Conservation (phyloP, 2,888 invertebrate genomes). For the Xanthia icteritia region DNA sequence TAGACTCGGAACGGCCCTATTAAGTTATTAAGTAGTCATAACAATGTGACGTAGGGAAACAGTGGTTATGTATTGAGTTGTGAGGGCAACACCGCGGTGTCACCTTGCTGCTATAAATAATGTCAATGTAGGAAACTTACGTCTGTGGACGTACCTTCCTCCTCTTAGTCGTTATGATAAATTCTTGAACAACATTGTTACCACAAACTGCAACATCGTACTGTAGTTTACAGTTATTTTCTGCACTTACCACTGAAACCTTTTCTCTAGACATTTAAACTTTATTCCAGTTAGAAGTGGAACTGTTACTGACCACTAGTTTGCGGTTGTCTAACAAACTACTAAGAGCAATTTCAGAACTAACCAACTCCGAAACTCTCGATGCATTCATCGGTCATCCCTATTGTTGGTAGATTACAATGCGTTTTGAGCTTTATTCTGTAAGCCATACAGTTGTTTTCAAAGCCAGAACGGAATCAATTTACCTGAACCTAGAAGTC, state of each 20-base stretch:
- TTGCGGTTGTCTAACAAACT: slow-evolving; percentile 13
- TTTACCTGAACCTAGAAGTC: neutral
- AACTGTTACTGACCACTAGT: slow-evolving; percentile 9
- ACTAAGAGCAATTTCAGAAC: slow-evolving; percentile 14
- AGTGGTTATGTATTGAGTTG: slow-evolving; percentile 35
- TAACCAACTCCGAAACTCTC: slow-evolving; percentile 11
- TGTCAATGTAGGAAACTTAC: slow-evolving; percentile 36
- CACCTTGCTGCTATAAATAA: slow-evolving; percentile 62
- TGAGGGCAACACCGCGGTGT: slow-evolving; percentile 57
- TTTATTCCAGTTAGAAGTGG: slow-evolving; percentile 21
- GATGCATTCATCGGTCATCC: slow-evolving; percentile 19
- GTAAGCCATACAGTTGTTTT: neutral
- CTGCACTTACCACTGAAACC: neutral
- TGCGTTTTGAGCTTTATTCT: slow-evolving; percentile 6
- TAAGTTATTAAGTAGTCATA: slow-evolving; percentile 38
- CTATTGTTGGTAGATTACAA: neutral
- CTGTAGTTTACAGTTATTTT: slow-evolving; percentile 1
- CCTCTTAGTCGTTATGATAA: slow-evolving; percentile 2
- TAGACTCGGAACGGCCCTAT: slow-evolving; percentile 22
- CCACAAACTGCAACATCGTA: slow-evolving; percentile 21
- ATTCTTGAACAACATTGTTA: slow-evolving; percentile 31
- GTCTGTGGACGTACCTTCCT: slow-evolving; percentile 2
- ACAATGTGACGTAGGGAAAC: slow-evolving; percentile 39
- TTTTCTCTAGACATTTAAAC: slow-evolving; percentile 5
- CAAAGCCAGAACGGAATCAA: neutral